Evolutionary conservation across 1,140 invertebrate genomes (phyloP).

Genomic region (Trissolcus basalis): DNA sequence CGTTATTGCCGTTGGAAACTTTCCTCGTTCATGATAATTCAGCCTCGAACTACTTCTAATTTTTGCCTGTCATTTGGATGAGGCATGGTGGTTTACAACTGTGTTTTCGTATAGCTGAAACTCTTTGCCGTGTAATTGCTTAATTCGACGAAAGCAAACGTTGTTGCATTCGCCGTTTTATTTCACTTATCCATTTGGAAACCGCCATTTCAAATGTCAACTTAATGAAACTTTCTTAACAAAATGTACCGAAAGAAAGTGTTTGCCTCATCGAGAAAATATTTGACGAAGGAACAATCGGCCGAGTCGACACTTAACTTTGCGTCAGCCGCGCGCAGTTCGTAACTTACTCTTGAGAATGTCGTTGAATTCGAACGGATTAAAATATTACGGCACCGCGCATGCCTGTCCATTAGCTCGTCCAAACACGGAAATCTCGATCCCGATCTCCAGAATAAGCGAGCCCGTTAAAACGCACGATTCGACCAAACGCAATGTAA

Average conservation of each 20-base stretch:
- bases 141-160: conserved; percentile 41
- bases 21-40: conserved; percentile 30
- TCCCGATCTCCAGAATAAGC: conserved; percentile 45
- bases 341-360: conserved; percentile 38
- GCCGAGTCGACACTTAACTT: conserved; percentile 26
- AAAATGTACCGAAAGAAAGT: conserved; percentile 48
- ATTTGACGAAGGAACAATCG: conserved; percentile 50
- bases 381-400: conserved; percentile 53
- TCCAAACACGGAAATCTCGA: conserved; percentile 57
- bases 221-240: conserved; percentile 49
- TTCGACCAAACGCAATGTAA: conserved; percentile 37
- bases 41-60: conserved; percentile 16
- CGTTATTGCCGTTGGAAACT: conserved; percentile 20
- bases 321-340: conserved; percentile 15
- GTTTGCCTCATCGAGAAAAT: conserved; percentile 46
- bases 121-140: conserved; percentile 33
- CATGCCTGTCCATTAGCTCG: conserved; percentile 52
- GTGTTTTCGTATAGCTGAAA: too few species aligned
- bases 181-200: conserved; percentile 42
- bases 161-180: conserved; percentile 14
- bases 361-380: conserved; percentile 51
- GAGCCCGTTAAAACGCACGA: conserved; percentile 40
- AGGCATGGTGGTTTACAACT: not conserved
- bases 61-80: conserved; percentile 21
- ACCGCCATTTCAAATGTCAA: conserved; percentile 46